Percentiles rank a stretch among this genome's conserved stretches.
These are phyloP conservation scores for Hippocampus zosterae DNA, from an alignment of 2,113 vertebrate species.

Conservation along the genomic window DNA sequence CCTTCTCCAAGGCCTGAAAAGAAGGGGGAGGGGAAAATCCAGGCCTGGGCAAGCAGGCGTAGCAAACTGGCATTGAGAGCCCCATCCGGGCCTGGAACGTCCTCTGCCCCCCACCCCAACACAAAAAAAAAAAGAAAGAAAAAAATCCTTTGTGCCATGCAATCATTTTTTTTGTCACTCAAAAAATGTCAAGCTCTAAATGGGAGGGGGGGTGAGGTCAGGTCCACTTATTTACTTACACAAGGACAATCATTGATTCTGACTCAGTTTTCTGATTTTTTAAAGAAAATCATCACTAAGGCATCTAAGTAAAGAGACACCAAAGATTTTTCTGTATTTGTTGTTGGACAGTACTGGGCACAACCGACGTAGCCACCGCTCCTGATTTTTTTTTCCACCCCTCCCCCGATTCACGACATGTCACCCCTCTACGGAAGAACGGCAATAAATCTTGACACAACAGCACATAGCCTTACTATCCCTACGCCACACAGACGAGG, in stretches of 20 bases:
- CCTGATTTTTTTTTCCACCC: constrained; percentile 15
- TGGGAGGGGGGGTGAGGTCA: constrained; percentile 60
- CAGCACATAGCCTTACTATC: constrained; percentile 70
- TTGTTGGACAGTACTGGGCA: constrained; percentile 45
- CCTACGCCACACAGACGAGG: constrained; percentile 32
- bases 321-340: constrained; percentile 63
- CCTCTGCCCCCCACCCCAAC: constrained; percentile 37
- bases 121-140: constrained; percentile 4
- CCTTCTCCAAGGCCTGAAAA: constrained; percentile 95
- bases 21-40: constrained; percentile 19
- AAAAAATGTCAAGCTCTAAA: constrained; percentile 59
- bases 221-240: constrained; percentile 61
- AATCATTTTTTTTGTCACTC: constrained; percentile 66
- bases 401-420: constrained; percentile 41
- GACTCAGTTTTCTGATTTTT: constrained; percentile 42
- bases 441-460: constrained; percentile 72
- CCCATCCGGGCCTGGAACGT: constrained; percentile 38
- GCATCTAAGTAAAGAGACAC: constrained; percentile 66
- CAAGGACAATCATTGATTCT: constrained; percentile 67
- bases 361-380: constrained; percentile 49
- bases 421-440: constrained; percentile 54
- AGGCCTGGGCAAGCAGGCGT: constrained; percentile 41
- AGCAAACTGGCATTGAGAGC: constrained; percentile 33
- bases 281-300: constrained; percentile 53
- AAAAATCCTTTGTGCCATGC: constrained; percentile 70